Evolutionary conservation across 2,113 vertebrate genomes (phyloP), one percentile per base, ranked within the genome.

Genomic region (Meles meles): DNA sequence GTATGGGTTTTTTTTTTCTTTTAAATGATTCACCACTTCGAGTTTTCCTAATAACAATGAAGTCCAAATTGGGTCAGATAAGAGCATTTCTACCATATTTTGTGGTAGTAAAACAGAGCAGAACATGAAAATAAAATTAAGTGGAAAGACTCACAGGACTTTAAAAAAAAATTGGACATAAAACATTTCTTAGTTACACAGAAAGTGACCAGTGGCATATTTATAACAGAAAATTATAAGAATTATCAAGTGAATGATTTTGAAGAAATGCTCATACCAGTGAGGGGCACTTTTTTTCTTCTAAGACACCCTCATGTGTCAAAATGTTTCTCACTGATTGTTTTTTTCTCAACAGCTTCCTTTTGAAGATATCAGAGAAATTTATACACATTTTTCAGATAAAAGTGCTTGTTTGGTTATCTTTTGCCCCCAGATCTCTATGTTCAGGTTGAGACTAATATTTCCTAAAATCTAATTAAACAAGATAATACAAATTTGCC

Each of bases 381-480:
- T 57, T 39, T 71, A 90, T 3, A 85, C 1, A 88, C 11, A 80
- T 74, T 88, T 7, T 69, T 29, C 84, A 84, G 76, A 72, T 93
- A 84, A 84, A 85, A 79, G 42, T 37, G 42, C 27, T 71, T 9
- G 11, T 77, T 71, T 71, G 49, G 47, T 69, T 94, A 84, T 44
- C 55, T 72, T 93, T 76, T 61, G 11, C 31, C 31, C 39, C 49
- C 34, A 94, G 82, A 76, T 27, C 37, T 81, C 9, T 42, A 39
- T 44, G 44, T 82, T 77, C 6, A 95, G 29, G 47, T 57, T 89
- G 39, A 79, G 15, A 27, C 6, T 59, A 42, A 63, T 44, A 84
- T 74, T 96, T 87, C 27, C n/a, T 63, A 96, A 90, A 91, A 44
- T 7, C 13, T 42, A 93, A 96, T 11, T 25, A 86, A 89, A 65